Base-by-base conservation (phyloP, 64 coral and sea anemone species). In the Pocillopora verrucosa region DNA sequence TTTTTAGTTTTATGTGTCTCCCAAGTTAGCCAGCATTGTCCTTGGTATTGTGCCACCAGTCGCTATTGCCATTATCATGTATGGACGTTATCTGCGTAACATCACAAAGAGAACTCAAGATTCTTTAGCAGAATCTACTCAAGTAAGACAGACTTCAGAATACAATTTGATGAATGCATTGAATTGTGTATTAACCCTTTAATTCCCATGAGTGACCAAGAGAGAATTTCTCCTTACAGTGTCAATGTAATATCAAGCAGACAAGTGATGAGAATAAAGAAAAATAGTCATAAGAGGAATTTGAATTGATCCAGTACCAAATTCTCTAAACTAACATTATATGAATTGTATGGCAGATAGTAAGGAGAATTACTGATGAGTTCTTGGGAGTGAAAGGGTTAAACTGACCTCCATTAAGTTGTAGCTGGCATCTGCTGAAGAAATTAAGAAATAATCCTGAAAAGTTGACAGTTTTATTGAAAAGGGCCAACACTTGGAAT, bases 41-140 rank as follows among this genome's bases (percentile, higher is more conserved):
- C 79, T 98, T 25, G 79, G 88, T 34, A 95, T 98, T 82, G 96
- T 98, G 15, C 96, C 96, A 13, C 90, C 96, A 41, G 87, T 98
- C 2, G 96, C 96, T 15, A 45, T 92, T 19, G 93, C 85, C 65
- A 83, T 94, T 87, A 93, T 98, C 7, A 85, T 98, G 69, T 98
- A 98, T 93, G 96, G 96, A 16, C 87, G 96, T 45, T 98, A 94
- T 90, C 82, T 98, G 11, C 88, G 92, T 34, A 81, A 63, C n/a
- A 95, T 98, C 34, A 98, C 93, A 17, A 98, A 88, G 67, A 89
- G 79, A 77, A 91, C 92, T 80, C 93, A 94, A 45, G 96, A 98
- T 74, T 98, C 93, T 75, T 83, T 98, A 5, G 96, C 96, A 63
- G 59, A 92, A 34, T 83, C 96, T 76, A 98, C 96, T 13, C 89